Conservation (phyloP, 2,888 invertebrate species). For the Napeogenes sylphis region DNA sequence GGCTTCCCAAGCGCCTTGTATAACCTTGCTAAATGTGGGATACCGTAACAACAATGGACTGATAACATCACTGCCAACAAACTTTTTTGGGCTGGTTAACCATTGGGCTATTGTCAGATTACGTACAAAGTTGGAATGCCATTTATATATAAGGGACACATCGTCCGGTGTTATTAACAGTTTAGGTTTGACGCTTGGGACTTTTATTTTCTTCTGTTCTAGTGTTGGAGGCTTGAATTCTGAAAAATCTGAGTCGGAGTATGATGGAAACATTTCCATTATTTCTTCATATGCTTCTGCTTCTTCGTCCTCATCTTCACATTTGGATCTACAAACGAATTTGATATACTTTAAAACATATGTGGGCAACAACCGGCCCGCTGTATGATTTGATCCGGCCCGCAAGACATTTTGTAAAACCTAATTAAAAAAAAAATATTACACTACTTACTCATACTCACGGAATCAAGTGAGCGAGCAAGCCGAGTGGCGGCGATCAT, state of each 20-base stretch:
- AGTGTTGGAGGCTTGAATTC: conserved; percentile 78
- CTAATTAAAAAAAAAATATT: no score
- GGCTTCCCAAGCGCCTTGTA: conserved; percentile 70
- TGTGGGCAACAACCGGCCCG: no score
- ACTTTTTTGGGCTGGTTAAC: conserved; percentile 69
- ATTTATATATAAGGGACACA: conserved; percentile 76
- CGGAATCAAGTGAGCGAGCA: no score
- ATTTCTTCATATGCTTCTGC: conserved; percentile 81
- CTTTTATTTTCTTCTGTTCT: conserved; percentile 66
- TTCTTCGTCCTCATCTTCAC: conserved; percentile 83
- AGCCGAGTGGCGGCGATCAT: no score
- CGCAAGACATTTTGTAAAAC: no score
- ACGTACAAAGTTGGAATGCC: conserved; percentile 79
- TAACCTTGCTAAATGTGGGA: conserved; percentile 75
- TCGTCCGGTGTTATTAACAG: conserved; percentile 73
- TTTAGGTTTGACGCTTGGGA: conserved; percentile 45
- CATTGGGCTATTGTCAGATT: conserved; percentile 79
- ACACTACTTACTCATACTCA: no score
- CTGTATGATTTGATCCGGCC: no score
- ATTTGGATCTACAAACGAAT: conserved; percentile 72
- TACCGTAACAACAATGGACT: conserved; percentile 78
- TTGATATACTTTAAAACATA: no score
- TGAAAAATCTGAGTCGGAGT: conserved; percentile 82
- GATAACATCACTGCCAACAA: conserved; percentile 60
- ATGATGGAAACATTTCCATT: conserved; percentile 83